These are phyloP conservation scores for Parapsyche elsis DNA, from an alignment of 1,140 invertebrate genomes.

Conservation along the genomic window DNA sequence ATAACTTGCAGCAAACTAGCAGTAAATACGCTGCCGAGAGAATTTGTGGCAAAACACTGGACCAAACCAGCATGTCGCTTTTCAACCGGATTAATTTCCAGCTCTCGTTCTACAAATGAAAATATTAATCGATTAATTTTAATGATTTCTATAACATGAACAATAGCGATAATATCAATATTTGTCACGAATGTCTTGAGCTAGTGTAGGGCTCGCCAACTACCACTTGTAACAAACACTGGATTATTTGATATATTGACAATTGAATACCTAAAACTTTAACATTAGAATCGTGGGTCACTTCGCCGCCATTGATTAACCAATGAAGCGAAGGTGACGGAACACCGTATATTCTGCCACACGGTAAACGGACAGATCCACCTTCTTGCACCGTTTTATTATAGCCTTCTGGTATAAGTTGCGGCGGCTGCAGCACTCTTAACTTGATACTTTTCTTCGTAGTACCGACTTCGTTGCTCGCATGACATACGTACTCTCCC, in stretches of 20 bases:
- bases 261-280: constrained; percentile 60
- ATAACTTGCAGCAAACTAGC: constrained; percentile 76
- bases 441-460: constrained; percentile 18
- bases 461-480: constrained; percentile 51
- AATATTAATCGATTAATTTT: background rate
- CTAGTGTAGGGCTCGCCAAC: too few species aligned
- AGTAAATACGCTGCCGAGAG: constrained; percentile 76
- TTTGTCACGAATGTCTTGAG: too few species aligned
- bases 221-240: too few species aligned
- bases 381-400: constrained; percentile 61
- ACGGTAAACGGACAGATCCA: constrained; percentile 63
- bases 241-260: background rate
- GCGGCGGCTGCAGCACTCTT: constrained; percentile 31
- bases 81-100: constrained; percentile 76
- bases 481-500: constrained; percentile 64
- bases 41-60: constrained; percentile 88
- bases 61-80: constrained; percentile 88
- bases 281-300: constrained; percentile 69
- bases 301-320: constrained; percentile 83
- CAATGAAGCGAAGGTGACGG: constrained; percentile 81
- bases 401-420: constrained; percentile 55
- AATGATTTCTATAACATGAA: background rate
- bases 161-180: too few species aligned
- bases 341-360: constrained; percentile 71
- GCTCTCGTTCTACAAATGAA: constrained; percentile 65